Conservation (phyloP, 1,140 invertebrate genomes). For the Callitettix versicolor region DNA sequence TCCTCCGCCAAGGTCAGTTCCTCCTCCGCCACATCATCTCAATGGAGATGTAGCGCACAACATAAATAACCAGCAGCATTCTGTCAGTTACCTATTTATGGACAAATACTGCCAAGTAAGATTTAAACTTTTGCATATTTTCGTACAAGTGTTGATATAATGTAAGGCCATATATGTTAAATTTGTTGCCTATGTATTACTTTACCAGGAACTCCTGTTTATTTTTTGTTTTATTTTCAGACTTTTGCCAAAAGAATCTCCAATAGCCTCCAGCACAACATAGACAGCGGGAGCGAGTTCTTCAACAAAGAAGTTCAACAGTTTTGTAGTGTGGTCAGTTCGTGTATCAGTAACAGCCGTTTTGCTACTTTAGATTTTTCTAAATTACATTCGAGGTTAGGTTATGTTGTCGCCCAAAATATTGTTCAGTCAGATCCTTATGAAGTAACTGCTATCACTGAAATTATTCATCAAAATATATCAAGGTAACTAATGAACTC, state of each 20-base stretch:
- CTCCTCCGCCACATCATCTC: neutral
- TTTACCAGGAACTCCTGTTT: too few species aligned
- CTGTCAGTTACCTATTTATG: neutral
- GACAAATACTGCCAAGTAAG: constrained; percentile 7
- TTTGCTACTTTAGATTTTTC: neutral
- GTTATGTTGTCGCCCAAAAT: neutral
- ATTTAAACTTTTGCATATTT: too few species aligned
- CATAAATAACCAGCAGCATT: too few species aligned
- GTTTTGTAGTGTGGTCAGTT: neutral
- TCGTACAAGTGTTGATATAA: too few species aligned
- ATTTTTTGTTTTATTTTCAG: neutral
- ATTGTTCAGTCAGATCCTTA: neutral
- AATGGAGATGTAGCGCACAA: neutral
- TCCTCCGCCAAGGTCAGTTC: too few species aligned
- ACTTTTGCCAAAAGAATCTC: constrained; percentile 6
- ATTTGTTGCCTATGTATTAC: too few species aligned
- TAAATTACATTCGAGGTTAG: neutral
- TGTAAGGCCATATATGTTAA: too few species aligned
- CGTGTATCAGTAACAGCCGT: constrained; percentile 4
- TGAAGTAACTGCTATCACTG: neutral
- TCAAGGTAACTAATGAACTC: neutral
- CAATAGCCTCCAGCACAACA: neutral
- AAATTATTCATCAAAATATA: too few species aligned
- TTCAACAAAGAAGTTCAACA: constrained; percentile 1
- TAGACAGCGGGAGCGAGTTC: neutral